Base-by-base conservation (phyloP, 1,140 invertebrate genomes). In the Spodoptera litura region DNA sequence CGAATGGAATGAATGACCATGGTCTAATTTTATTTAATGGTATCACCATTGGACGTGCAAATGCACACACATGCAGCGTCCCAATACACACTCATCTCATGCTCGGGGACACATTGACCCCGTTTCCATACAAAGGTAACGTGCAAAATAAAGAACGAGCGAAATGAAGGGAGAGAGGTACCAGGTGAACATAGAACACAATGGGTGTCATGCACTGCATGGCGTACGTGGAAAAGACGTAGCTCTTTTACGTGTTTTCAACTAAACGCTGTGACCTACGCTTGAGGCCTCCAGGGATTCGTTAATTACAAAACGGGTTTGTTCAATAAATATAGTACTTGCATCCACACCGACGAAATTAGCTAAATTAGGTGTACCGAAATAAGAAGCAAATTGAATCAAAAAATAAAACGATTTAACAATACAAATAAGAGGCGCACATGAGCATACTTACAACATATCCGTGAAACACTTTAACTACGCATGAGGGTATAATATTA, bases 161-260 rank as follows among this genome's bases (percentile, higher is more conserved):
- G 75, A 87, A 85, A 88, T 88, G 83, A 87, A 85, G 80, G 84
- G 82, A 80, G 79, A 71, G 77, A 80, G 77, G 80, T 84, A 87
- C 87, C 70, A 83, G 83, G 84, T 68, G 44, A 78, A 74, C 85
- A 88, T 82, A 83, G 78, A 78, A 71, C 62, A 78, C 71, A 68
- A 76, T 64, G 55, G 56, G 27, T 61, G 72, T 73, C 61, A 62
- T 59, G 62, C 52, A 70, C 25, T 75, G 53, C 74, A 74, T 58
- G 20, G 55, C 52, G 38, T 25, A 66, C 66, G 68, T 70, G 73
- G 66, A 77, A 80, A 79, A 55, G 75, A 79, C 58, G 27, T 77
- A 56, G 55, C 61, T 74, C 71, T 73, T 81, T 79, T 72, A 38
- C 12, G 52, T 72, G 66, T 74, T 62, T 44, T 76, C 66, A 78